Evolutionary conservation across 64 coral and sea anemone genomes (phyloP), one percentile per base, ranked within the genome.

Genomic region (Montipora cactus): DNA sequence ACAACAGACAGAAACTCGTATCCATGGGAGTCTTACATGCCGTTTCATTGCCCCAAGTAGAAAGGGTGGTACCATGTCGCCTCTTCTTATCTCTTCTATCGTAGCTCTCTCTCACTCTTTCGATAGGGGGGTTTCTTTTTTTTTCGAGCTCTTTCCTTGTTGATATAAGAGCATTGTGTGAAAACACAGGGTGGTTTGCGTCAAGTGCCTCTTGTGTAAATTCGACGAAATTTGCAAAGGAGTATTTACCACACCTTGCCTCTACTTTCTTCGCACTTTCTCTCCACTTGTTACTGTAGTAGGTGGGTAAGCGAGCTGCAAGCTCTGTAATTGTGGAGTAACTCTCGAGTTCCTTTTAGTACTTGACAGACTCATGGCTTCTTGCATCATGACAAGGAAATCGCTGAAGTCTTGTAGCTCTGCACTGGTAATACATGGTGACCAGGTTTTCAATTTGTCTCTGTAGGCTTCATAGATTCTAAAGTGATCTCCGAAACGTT

Each of bases 391-490:
- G 1, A 92, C 15, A 8, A 87, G 52, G 15, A 91, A 95, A 59
- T 95, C 89, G 4, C 81, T 91, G 28, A 73, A 90, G 28, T 93
- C 91, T 89, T 93, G 71, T 3, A 96, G 91, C 10, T 97, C 81
- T 50, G 14, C 22, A 10, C 83, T 81, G 13, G 88, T 52, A 8
- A 28, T 52, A 84, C 95, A 97, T 53, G 78, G 59, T 0, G 79
- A 49, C 96, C 89, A 98, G 15, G 22, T 75, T 57, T 45, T 89
- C 28, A 95, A 18, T 76, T 77, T 81, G 13, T 83, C 78, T 28
- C 61, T 84, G 80, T 95, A 90, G 0, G 87, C 93, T 55, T 95
- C 93, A 21, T 95, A 90, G 8, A 95, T 95, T 71, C 59, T 95
- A 44, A 84, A 94, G 5, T 86, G 69, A 8, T 89, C 50, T 13